These are phyloP conservation scores for Cygnus olor DNA, from an alignment of 2,797 vertebrate species.

Conservation along the genomic window DNA sequence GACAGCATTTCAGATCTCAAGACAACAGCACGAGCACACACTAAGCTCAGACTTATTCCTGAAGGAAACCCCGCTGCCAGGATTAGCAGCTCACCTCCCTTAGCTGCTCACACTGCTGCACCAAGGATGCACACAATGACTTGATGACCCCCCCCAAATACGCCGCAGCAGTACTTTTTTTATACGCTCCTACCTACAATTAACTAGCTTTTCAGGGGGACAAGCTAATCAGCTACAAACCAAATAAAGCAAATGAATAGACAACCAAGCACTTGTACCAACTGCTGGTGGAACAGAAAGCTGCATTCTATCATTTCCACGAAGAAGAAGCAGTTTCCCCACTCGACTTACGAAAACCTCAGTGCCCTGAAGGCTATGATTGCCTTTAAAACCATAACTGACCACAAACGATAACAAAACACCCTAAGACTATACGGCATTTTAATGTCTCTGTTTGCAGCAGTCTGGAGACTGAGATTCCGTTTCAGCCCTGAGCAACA, in stretches of 20 bases:
- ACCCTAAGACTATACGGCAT: not conserved
- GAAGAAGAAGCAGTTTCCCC: not conserved
- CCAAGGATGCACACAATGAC: not conserved
- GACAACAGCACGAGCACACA: not conserved
- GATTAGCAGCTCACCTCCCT: not conserved
- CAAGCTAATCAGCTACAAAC: constrained; percentile 13
- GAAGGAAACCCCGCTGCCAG: not conserved
- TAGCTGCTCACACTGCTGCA: not conserved
- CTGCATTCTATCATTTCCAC: not conserved
- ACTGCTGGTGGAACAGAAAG: not conserved
- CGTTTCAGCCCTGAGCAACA: not conserved
- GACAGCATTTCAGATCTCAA: not conserved
- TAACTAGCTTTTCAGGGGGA: not conserved
- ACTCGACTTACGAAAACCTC: constrained; percentile 15
- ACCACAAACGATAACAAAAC: not conserved
- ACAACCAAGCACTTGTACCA: constrained; percentile 12
- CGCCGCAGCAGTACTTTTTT: not conserved
- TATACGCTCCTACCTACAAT: not conserved
- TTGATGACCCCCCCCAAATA: not conserved
- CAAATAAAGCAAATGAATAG: not conserved
- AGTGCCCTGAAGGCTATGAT: not conserved
- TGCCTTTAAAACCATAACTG: not conserved
- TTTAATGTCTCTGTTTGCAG: not conserved
- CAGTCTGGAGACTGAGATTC: not conserved
- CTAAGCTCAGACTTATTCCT: not conserved